Conservation (phyloP, 2,113 vertebrate genomes). For the Pogonocichla stellata region DNA sequence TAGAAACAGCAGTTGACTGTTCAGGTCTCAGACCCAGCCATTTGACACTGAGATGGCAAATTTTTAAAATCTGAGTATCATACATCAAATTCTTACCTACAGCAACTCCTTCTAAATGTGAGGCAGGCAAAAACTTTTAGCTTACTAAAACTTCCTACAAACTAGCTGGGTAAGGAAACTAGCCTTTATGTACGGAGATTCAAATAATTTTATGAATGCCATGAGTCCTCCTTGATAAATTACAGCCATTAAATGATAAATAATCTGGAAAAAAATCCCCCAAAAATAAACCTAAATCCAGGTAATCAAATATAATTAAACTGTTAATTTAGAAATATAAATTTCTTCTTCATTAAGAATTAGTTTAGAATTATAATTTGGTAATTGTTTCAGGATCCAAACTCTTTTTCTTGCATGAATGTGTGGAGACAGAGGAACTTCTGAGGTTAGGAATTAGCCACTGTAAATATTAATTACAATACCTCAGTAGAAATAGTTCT, state of each 20-base stretch:
- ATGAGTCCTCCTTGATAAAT: neutral
- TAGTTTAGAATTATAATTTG: neutral
- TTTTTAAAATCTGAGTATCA: neutral
- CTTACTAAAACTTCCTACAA: neutral
- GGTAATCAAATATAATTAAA: neutral
- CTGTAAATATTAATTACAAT: conserved; percentile 2
- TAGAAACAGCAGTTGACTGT: neutral
- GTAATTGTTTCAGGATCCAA: neutral
- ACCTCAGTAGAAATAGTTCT: neutral
- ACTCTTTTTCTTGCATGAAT: neutral
- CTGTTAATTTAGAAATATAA: neutral
- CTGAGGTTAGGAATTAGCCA: neutral
- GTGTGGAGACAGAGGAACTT: neutral
- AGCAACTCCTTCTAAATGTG: neutral
- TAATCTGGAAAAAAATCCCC: neutral
- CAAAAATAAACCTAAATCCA: neutral
- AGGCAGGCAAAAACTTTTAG: neutral
- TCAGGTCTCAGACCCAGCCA: neutral
- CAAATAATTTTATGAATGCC: neutral
- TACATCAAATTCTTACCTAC: neutral
- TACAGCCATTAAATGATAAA: neutral
- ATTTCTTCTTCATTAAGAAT: neutral
- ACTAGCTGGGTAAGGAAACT: neutral
- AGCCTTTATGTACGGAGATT: neutral
- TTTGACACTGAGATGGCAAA: neutral